phyloP scores from a whole-genome alignment of 35 echinoderm and acorn worm species.

The Heliocidaris erythrogramma region DNA sequence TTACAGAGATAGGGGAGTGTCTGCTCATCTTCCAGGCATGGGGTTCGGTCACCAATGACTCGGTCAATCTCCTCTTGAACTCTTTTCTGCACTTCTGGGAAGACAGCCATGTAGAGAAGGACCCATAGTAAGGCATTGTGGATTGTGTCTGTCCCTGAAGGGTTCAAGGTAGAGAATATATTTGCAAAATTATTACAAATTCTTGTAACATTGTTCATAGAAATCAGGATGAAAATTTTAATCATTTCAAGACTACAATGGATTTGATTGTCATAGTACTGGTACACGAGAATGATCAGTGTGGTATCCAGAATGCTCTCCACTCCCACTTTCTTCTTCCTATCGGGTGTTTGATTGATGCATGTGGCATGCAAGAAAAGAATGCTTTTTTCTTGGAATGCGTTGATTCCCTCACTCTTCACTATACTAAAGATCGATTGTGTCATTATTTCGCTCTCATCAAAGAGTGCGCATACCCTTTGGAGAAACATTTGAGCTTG shows the following conservation, averaged over 20 bases:
- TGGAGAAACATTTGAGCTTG: background rate
- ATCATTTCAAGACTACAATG: background rate
- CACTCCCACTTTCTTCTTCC: background rate
- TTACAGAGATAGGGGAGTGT: conserved; percentile 70
- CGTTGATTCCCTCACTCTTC: background rate
- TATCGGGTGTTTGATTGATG: background rate
- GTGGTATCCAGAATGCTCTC: background rate
- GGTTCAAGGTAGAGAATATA: background rate
- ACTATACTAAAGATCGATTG: background rate
- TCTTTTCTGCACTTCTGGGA: conserved; percentile 79
- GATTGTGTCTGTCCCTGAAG: conserved; percentile 90
- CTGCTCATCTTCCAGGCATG: conserved; percentile 56
- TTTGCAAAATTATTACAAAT: background rate
- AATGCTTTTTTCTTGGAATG: background rate
- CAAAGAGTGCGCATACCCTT: background rate
- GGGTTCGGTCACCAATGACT: conserved; percentile 55
- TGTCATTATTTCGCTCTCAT: background rate
- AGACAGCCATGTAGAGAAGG: conserved; percentile 88
- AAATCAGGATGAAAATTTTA: too few species aligned
- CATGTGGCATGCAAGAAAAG: background rate
- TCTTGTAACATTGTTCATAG: background rate
- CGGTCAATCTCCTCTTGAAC: conserved; percentile 76
- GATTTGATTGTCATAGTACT: background rate
- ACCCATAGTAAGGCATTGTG: conserved; percentile 91
- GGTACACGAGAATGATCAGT: too few species aligned